Evolutionary conservation across 2,797 vertebrate genomes (phyloP), one percentile per base, ranked within the genome.

Genomic region (Urophycis tenuis): DNA sequence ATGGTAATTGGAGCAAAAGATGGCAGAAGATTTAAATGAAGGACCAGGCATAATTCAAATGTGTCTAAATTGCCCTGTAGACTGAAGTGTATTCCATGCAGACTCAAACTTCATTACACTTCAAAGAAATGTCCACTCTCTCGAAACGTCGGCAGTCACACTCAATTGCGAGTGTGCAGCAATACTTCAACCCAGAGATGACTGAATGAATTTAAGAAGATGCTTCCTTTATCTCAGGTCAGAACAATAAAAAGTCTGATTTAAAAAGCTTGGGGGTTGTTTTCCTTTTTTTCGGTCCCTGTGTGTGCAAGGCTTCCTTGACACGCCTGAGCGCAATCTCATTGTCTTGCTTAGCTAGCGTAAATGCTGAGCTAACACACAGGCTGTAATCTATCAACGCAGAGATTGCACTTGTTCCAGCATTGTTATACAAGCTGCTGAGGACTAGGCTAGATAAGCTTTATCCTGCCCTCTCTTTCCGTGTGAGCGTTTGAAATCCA

Each of bases 361-460:
- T 88, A 87, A 91, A 87, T 84, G 88, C 89, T 90, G 88, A 88
- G 85, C 89, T 85, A 89, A 91, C 89, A 86, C 84, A 80, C 19
- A 69, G 79, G 84, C 85, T 82, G 81, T 91, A 92, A 92, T 93
- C 88, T 91, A 88, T 92, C 90, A 90, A 86, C 81, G 75, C 85
- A 85, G 90, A 90, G 89, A 91, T 91, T 87, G 85, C 84, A 82
- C 84, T 88, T 91, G 90, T 90, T 89, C 86, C 87, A 83, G 85
- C 82, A 87, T 86, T 89, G 90, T 91, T 93, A 90, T 88, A 91
- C 91, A 92, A 90, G 90, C 86, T 90, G 89, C 87, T 80, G 87
- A 89, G 82, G 88, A 90, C 84, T 25, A 60, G 81, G 74, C 74
- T 79, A 83, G 90, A 93, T 92, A 92, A 92, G 89, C 86, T 85